Conservation (phyloP, 1,140 invertebrate species). For the Aphelinus certus region DNA sequence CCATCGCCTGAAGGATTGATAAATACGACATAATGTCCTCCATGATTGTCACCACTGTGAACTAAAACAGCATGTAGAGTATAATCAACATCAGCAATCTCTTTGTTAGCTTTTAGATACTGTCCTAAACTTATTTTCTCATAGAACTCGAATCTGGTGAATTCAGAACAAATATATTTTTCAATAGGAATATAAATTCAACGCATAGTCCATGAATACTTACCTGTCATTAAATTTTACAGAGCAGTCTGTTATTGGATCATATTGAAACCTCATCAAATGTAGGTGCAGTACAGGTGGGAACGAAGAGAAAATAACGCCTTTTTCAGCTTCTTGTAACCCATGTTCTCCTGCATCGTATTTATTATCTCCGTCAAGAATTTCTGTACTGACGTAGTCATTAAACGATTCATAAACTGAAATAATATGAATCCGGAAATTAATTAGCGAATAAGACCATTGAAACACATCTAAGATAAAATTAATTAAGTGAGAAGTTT, state of each 20-base stretch:
- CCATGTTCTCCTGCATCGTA: constrained; percentile 98
- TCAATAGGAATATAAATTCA: constrained; percentile 11
- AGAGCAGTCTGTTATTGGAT: constrained; percentile 95
- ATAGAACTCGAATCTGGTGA: constrained; percentile 90
- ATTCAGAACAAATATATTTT: constrained; percentile 39
- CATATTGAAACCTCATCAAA: constrained; percentile 99
- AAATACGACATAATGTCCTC: constrained; percentile 99
- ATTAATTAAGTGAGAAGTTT: too few relatives aligned
- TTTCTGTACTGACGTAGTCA: constrained; percentile 96
- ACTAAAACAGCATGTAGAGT: constrained; percentile 98
- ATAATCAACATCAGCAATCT: constrained; percentile 85
- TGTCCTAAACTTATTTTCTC: constrained; percentile 87
- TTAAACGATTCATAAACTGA: constrained; percentile 96
- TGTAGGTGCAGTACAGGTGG: constrained; percentile 98
- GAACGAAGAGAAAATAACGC: constrained; percentile 96
- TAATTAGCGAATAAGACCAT: too few relatives aligned
- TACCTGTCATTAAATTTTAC: constrained; percentile 99
- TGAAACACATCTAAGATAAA: too few relatives aligned
- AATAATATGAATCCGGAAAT: constrained; percentile 47
- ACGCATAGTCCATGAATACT: neutral
- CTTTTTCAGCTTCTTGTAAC: constrained; percentile 97
- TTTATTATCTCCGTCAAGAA: constrained; percentile 98
- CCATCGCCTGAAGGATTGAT: constrained; percentile 97
- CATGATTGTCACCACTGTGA: constrained; percentile 99
- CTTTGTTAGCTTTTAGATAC: constrained; percentile 84